Evolutionary conservation across 2,113 vertebrate species (phyloP).

Genomic region (Tupaia tana): DNA sequence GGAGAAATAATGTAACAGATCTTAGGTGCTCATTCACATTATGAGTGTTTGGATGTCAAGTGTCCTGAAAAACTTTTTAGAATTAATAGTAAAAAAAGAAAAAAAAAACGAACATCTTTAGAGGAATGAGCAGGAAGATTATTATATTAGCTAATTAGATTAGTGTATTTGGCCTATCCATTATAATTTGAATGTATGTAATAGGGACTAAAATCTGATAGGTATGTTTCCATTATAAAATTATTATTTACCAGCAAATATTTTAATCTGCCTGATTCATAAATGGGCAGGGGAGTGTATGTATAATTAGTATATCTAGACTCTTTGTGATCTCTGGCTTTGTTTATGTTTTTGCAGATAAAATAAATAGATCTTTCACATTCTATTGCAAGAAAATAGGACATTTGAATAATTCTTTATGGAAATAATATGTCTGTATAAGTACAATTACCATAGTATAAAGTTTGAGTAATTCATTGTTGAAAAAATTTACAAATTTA

Average conservation of each 20-base stretch:
- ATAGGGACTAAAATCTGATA: neutral
- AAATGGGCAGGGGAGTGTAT: neutral
- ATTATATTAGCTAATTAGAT: neutral
- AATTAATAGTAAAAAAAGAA: neutral
- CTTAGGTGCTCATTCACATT: neutral
- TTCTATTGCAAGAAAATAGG: neutral
- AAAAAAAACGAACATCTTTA: neutral
- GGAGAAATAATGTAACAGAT: neutral
- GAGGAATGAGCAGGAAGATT: neutral
- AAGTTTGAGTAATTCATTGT: neutral
- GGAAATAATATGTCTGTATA: neutral
- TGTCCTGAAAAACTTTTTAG: neutral
- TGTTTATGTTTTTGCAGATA: neutral
- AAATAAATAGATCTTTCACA: neutral
- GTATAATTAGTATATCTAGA: neutral
- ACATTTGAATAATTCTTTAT: constrained; percentile 9
- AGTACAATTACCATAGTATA: neutral
- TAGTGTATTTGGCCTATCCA: neutral
- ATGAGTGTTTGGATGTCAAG: neutral
- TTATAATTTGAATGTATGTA: neutral
- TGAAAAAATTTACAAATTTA: neutral
- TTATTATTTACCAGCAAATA: neutral
- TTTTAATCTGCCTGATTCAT: neutral
- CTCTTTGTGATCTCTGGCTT: neutral
- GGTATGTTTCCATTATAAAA: neutral